Percentiles rank a stretch among this genome's conserved stretches.
Evolutionary conservation across 64 coral and sea anemone genomes (phyloP).

Genomic region (Actinia tenebrosa): DNA sequence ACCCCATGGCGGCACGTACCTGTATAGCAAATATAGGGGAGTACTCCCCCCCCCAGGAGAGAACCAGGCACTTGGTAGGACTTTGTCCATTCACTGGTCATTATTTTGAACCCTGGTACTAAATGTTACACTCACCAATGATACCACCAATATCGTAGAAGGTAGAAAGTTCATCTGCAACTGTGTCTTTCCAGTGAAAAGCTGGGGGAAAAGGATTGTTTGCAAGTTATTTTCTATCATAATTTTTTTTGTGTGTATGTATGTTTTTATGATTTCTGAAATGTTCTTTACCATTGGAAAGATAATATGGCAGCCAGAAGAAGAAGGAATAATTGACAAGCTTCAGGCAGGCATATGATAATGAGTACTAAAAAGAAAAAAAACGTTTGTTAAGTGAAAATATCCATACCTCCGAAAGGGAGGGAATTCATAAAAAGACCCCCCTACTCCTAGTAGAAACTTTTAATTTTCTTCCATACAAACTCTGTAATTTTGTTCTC

Average conservation of each 20-base stretch:
- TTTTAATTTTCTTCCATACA: too few relatives aligned
- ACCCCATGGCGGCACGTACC: too few relatives aligned
- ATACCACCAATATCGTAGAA: constrained; percentile 92
- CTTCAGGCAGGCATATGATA: constrained; percentile 82
- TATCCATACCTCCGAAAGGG: neutral
- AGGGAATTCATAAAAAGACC: neutral
- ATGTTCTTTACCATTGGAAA: constrained; percentile 67
- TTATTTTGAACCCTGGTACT: neutral
- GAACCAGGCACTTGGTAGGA: too few relatives aligned
- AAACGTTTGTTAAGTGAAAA: neutral
- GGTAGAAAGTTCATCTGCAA: constrained; percentile 79
- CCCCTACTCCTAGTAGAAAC: too few relatives aligned
- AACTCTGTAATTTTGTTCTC: too few relatives aligned
- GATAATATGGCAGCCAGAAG: constrained; percentile 87
- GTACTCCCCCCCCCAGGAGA: too few relatives aligned
- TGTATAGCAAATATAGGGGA: too few relatives aligned
- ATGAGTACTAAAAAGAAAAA: constrained; percentile 64
- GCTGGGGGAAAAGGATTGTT: constrained; percentile 18
- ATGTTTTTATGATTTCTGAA: neutral
- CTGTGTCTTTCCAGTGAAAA: constrained; percentile 59
- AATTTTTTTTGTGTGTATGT: neutral
- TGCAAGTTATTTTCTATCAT: too few relatives aligned
- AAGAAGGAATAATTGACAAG: constrained; percentile 91
- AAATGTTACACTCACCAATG: constrained; percentile 46
- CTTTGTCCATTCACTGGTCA: too few relatives aligned